Base-by-base conservation (phyloP, 2,797 vertebrate species). In the Synanceia verrucosa region DNA sequence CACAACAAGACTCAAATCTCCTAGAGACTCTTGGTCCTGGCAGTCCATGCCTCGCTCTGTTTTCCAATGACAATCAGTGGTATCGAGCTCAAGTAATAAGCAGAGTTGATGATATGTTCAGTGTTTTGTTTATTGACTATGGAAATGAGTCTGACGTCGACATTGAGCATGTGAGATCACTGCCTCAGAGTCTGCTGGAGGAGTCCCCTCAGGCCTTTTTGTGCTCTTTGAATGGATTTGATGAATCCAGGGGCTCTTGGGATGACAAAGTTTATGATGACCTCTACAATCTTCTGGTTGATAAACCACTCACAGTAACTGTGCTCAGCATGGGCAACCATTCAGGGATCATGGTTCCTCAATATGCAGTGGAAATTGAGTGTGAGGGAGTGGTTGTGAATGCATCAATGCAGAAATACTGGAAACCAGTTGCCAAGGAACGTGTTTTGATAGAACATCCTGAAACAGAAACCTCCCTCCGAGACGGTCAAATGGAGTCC, bases 51-150 rank as follows among this genome's bases (percentile, higher is more conserved):
- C 90, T 97, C 11, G 95, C 94, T 73, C 93, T 91, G 19, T 95
- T 91, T 34, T 88, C 91, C 48, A 88, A 91, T 23, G 94, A 97
- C 78, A 88, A 93, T 0, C 87, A 78, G 64, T 95, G 95, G 92
- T 95, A 96, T 69, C 94, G 97, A 78, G 96, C 95, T 37, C 68
- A 94, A 39, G 81, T 97, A 31, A 87, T 85, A 23, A 41, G 62
- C 1, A 71, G 90, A 59, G 79, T 74, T 5, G 83, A 69, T 10
- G 65, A 72, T 41, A 34, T 13, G 0, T 3, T 94, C 0, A 82
- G 78, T 2, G 90, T 96, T 34, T 76, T 93, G 61, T 94, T 95
- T 3, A 81, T 97, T 24, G 96, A 97, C 85, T 96, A 95, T 0
- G 96, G 96, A 64, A 96, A 95, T 0, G 72, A 94, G 47, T 94